Conservation (phyloP, 2,113 vertebrate species). For the Dipodomys merriami region DNA sequence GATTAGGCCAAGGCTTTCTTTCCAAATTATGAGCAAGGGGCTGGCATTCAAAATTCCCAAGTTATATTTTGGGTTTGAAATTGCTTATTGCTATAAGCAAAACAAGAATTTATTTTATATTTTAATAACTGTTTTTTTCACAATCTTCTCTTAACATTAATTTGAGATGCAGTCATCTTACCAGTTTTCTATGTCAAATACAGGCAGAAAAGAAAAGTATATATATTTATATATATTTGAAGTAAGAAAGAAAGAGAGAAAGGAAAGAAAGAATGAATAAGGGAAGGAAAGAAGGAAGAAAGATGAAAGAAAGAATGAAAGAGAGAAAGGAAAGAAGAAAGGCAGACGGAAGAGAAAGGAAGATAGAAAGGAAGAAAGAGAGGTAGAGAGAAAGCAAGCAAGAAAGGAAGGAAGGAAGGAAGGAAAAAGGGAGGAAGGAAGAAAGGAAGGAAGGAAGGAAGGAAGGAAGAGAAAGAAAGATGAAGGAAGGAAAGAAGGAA, state of each 20-base stretch:
- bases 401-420: too few relatives aligned
- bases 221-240: too few relatives aligned
- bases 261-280: too few relatives aligned
- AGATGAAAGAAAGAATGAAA: too few relatives aligned
- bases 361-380: too few relatives aligned
- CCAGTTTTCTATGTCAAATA: not conserved
- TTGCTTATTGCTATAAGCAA: not conserved
- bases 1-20: not conserved
- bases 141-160: not conserved
- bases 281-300: too few relatives aligned
- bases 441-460: too few relatives aligned
- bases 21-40: not conserved
- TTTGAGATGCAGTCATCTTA: not conserved
- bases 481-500: too few relatives aligned
- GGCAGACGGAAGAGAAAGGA: not conserved
- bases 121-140: not conserved
- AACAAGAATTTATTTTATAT: not conserved
- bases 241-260: too few relatives aligned
- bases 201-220: not conserved
- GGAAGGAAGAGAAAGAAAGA: too few relatives aligned
- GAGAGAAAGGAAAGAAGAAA: not conserved
- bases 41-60: not conserved
- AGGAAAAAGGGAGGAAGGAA: too few relatives aligned
- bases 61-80: not conserved
- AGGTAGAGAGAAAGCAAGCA: too few relatives aligned